These are phyloP conservation scores for Atherinomorus stipes DNA, from an alignment of 2,113 vertebrate species.

Conservation along the genomic window DNA sequence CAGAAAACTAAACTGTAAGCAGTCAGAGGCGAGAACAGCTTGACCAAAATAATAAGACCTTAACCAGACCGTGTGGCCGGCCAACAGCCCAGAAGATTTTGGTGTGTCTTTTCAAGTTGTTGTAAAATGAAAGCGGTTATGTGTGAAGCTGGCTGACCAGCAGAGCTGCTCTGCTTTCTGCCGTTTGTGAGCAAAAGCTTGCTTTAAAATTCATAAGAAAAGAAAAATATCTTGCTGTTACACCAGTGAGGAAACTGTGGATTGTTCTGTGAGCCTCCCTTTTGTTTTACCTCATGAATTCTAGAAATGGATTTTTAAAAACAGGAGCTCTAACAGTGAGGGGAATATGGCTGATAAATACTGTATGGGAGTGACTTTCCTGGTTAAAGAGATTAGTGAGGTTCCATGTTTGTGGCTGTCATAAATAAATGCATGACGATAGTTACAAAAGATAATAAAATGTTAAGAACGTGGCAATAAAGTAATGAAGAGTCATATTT, in stretches of 20 bases:
- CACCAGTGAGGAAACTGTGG: conserved; percentile 15
- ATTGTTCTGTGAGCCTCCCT: conserved; percentile 19
- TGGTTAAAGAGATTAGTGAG: conserved; percentile 30
- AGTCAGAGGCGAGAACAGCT: conserved; percentile 47
- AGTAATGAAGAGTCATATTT: conserved; percentile 31
- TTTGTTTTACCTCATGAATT: conserved; percentile 18
- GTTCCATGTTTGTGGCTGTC: conserved; percentile 16
- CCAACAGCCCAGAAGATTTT: conserved; percentile 9
- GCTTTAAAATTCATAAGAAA: conserved; percentile 36
- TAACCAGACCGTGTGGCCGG: neutral
- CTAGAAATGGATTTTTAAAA: neutral
- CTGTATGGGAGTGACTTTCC: neutral
- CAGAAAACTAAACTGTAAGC: conserved; percentile 18
- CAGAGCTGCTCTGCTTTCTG: neutral
- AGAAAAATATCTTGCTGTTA: conserved; percentile 2
- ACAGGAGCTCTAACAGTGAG: conserved; percentile 4
- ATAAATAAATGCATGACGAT: conserved; percentile 29
- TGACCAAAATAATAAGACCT: conserved; percentile 33
- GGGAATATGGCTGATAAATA: conserved; percentile 28
- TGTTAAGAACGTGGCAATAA: conserved; percentile 44
- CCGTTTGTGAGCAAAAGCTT: conserved; percentile 11
- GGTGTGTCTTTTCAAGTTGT: conserved; percentile 11
- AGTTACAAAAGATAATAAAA: neutral
- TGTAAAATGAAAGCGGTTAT: conserved; percentile 29
- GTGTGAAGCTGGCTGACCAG: conserved; percentile 5